Percentiles rank a stretch among this genome's conserved stretches.
Conservation (phyloP, 2,797 vertebrate genomes). For the Antrozous pallidus region DNA sequence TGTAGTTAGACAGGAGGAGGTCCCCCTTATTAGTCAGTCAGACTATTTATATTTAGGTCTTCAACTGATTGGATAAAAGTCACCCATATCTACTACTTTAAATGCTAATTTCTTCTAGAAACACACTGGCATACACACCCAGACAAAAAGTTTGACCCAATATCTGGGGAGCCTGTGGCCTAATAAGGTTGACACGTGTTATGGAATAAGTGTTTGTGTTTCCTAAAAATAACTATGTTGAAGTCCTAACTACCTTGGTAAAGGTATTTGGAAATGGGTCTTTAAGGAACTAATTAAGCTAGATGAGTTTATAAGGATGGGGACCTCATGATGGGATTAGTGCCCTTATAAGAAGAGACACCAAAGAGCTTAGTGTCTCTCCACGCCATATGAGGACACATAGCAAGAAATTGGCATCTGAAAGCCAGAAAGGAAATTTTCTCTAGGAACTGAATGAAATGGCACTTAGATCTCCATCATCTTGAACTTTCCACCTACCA, state of each 20-base stretch:
- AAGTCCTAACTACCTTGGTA: background rate
- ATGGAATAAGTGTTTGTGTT: background rate
- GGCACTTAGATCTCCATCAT: background rate
- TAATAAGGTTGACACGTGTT: background rate
- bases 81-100: background rate
- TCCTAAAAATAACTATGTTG: background rate
- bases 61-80: background rate
- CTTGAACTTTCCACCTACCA: background rate
- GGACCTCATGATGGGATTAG: background rate
- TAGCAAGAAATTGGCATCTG: background rate
- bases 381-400: rapidly evolving
- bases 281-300: background rate
- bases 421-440: background rate
- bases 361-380: background rate
- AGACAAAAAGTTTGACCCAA: background rate
- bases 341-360: background rate
- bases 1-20: background rate
- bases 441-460: background rate
- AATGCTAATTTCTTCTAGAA: background rate
- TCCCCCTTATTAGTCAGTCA: background rate
- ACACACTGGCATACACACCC: background rate
- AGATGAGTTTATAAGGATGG: background rate
- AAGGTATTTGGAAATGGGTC: background rate
- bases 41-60: background rate
- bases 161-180: background rate